These are phyloP conservation scores for Drosophila bifasciata DNA, from an alignment of 1,140 invertebrate genomes.

Conservation along the genomic window DNA sequence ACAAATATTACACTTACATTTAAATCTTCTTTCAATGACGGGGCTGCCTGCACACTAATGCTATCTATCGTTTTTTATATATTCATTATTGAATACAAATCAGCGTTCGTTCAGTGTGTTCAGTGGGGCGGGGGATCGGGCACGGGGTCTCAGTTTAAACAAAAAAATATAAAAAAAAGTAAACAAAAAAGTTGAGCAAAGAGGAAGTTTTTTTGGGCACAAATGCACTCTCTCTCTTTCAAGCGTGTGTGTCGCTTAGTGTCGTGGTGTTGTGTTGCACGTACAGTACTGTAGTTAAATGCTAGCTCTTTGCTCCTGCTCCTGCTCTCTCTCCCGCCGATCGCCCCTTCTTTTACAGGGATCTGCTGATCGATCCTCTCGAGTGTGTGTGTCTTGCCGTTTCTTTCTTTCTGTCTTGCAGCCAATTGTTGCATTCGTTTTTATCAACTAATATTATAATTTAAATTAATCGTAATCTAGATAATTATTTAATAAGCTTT, in stretches of 20 bases:
- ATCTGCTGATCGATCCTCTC: too few species aligned
- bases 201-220: too few species aligned
- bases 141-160: conserved; percentile 12
- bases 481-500: conserved; percentile 59
- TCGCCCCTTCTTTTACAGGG: too few species aligned
- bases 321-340: too few species aligned
- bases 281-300: too few species aligned
- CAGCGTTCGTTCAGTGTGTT: conserved; percentile 30
- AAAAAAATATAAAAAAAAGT: neutral
- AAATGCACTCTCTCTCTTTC: too few species aligned
- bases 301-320: too few species aligned
- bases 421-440: conserved; percentile 61
- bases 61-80: conserved; percentile 28
- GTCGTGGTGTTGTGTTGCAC: too few species aligned
- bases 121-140: conserved; percentile 10
- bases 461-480: conserved; percentile 65
- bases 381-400: conserved; percentile 14
- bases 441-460: conserved; percentile 68
- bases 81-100: conserved; percentile 58
- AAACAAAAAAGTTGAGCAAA: too few species aligned
- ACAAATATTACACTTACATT: conserved; percentile 62
- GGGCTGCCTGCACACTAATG: conserved; percentile 19
- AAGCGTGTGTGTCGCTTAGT: too few species aligned
- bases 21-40: conserved; percentile 56
- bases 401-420: conserved; percentile 50